These are phyloP conservation scores for Todiramphus saurophagus DNA, from an alignment of 2,113 vertebrate species.

Conservation along the genomic window DNA sequence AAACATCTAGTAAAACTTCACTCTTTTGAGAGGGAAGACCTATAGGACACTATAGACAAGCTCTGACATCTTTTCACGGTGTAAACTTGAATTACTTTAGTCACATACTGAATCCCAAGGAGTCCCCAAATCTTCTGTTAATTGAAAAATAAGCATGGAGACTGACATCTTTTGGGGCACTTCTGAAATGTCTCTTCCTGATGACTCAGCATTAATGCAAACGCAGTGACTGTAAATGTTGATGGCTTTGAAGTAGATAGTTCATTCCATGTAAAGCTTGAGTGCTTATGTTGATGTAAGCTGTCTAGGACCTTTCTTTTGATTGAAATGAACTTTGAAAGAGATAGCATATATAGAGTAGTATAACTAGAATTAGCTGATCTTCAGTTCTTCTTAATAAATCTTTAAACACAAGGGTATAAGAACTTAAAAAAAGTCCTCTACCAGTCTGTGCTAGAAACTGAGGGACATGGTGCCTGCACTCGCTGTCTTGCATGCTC, in stretches of 20 bases:
- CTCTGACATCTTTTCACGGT: background rate
- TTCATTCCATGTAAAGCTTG: background rate
- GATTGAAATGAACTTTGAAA: background rate
- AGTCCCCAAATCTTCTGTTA: background rate
- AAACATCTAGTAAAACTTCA: background rate
- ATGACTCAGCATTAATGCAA: background rate
- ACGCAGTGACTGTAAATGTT: background rate
- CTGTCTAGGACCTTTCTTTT: background rate
- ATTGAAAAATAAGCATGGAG: background rate
- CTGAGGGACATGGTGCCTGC: background rate
- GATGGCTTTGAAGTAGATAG: background rate
- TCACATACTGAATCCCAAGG: background rate
- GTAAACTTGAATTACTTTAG: background rate
- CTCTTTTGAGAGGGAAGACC: background rate
- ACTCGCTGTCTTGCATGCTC: background rate
- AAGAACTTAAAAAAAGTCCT: background rate
- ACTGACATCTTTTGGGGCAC: background rate
- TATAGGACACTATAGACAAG: background rate
- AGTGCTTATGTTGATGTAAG: background rate
- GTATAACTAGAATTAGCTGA: background rate
- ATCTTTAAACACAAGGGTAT: background rate
- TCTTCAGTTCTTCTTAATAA: background rate
- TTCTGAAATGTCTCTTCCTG: background rate
- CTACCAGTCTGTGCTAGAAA: background rate
- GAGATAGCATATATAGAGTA: background rate